Evolutionary conservation across 53 echinoderm and acorn worm genomes (phyloP), one percentile per base, ranked within the genome.

Genomic region (Echinometra lucunter): DNA sequence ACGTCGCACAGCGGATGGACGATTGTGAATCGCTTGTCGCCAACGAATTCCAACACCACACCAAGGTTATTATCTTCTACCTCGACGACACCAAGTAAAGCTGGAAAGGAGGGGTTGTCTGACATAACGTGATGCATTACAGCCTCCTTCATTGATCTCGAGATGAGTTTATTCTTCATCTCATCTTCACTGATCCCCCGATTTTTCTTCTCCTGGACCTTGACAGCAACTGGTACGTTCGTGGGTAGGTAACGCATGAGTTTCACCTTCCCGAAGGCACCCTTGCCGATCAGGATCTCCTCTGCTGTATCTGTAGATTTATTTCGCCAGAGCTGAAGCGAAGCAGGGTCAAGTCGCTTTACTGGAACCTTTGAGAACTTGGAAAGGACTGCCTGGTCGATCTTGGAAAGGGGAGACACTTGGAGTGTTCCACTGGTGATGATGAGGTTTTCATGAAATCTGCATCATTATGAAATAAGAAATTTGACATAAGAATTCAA

Each of bases 41-140:
- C 94, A 30, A 94, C 57, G 85, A 94, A 92, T 74, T 92, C 92
- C 21, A 92, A 53, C 57, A 92, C 92, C 78, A 83, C 23, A 0
- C 85, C 82, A 23, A 83, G 45, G 27, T 63, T 60, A n/a, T n/a
- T n/a, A 37, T 83, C 94, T 4, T 44, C 83, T 16, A 82, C 35
- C 44, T 94, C 63, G 45, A 83, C 85, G 44, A 94, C 44, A 58
- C 94, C 94, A 38, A 82, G 85, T 80, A 94, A 58, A 1, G 28
- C 63, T 13, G 94, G 94, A 66, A 94, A 94, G 19, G 94, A 94
- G 13, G 94, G 83, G 30, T 83, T 66, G 66, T 66, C 85, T 18
- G 94, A 94, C 94, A 94, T 94, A 15, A 94, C 94, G 45, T 66
- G 45, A 44, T 94, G 94, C 83, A 94, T 94, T 85, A 94, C 30